Conservation (phyloP, 1,140 invertebrate species). For the Leptonema lineaticorne region DNA sequence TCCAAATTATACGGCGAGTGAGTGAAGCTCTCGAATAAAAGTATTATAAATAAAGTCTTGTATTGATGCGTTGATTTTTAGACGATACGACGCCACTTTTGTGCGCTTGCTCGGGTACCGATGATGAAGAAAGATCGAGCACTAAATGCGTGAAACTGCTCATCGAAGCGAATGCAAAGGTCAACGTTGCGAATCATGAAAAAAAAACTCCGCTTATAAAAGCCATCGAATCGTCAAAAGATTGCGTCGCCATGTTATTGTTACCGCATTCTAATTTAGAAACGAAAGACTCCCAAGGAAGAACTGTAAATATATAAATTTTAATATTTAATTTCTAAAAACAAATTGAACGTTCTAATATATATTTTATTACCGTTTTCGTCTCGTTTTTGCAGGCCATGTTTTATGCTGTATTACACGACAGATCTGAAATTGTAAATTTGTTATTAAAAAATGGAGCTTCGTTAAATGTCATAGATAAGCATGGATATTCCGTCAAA, state of each 20-base stretch:
- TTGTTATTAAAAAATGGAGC: conserved; percentile 54
- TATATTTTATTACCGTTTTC: neutral
- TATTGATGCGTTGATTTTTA: too few species aligned
- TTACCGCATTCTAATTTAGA: conserved; percentile 54
- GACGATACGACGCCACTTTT: conserved; percentile 60
- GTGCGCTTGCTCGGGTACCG: conserved; percentile 51
- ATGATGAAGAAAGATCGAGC: conserved; percentile 45
- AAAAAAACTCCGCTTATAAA: conserved; percentile 60
- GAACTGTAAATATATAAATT: conserved; percentile 51
- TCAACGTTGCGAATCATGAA: conserved; percentile 52
- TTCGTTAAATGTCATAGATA: conserved; percentile 51
- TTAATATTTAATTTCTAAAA: neutral
- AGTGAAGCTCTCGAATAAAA: too few species aligned
- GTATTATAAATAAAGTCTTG: conserved; percentile 14
- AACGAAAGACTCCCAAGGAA: conserved; percentile 55
- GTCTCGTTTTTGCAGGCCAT: conserved; percentile 32
- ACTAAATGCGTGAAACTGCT: conserved; percentile 46
- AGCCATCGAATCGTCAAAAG: conserved; percentile 50
- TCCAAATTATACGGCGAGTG: conserved; percentile 43
- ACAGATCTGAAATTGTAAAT: conserved; percentile 54
- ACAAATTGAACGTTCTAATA: neutral
- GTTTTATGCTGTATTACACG: conserved; percentile 46
- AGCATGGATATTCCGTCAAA: conserved; percentile 46
- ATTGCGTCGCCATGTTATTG: conserved; percentile 52
- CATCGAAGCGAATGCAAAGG: conserved; percentile 45